A percentile compares a stretch with the other conserved stretches of the same genome.
phyloP scores from a whole-genome alignment of 2,888 invertebrate species.

The Drosophila anomelani region DNA sequence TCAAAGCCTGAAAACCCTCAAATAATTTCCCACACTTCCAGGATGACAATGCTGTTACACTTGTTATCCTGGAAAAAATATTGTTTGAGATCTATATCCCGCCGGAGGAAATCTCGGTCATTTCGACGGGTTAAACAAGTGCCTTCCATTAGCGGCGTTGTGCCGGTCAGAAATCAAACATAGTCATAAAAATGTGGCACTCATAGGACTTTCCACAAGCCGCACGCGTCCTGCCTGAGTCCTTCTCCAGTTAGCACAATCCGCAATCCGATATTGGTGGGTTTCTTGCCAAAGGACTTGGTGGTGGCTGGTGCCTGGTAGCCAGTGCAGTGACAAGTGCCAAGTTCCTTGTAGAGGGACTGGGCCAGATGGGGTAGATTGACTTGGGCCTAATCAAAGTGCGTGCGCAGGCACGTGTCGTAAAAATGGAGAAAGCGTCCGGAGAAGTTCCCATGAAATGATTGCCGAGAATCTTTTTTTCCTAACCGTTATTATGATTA shows the following conservation, averaged over 20 bases:
- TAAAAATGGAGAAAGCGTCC: slow-evolving; percentile 44
- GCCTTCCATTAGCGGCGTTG: slow-evolving; percentile 75
- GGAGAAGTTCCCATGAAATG: slow-evolving; percentile 68
- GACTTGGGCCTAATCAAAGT: slow-evolving; percentile 77
- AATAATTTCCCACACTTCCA: slow-evolving; percentile 32
- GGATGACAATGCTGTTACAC: slow-evolving; percentile 29
- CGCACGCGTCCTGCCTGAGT: slow-evolving; percentile 61
- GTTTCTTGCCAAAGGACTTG: slow-evolving; percentile 7
- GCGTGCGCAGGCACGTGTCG: slow-evolving; percentile 79
- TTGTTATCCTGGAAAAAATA: slow-evolving; percentile 21
- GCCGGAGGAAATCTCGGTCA: slow-evolving; percentile 62
- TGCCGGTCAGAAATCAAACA: slow-evolving; percentile 77
- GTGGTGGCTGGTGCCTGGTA: slow-evolving; percentile 32
- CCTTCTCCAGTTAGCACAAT: slow-evolving; percentile 26
- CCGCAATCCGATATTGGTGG: slow-evolving; percentile 76
- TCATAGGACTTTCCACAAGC: slow-evolving; percentile 69
- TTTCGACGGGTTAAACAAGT: slow-evolving; percentile 69
- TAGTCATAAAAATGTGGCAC: slow-evolving; percentile 81
- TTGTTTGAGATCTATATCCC: slow-evolving; percentile 12
- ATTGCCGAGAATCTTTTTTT: slow-evolving; percentile 62
- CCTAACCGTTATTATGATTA: slow-evolving; percentile 72
- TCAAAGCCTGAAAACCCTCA: background rate
- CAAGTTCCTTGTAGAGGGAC: slow-evolving; percentile 19
- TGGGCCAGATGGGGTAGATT: slow-evolving; percentile 29
- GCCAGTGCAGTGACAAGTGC: slow-evolving; percentile 34